Conservation (phyloP, 2,113 vertebrate species). For the Alethe diademata region DNA sequence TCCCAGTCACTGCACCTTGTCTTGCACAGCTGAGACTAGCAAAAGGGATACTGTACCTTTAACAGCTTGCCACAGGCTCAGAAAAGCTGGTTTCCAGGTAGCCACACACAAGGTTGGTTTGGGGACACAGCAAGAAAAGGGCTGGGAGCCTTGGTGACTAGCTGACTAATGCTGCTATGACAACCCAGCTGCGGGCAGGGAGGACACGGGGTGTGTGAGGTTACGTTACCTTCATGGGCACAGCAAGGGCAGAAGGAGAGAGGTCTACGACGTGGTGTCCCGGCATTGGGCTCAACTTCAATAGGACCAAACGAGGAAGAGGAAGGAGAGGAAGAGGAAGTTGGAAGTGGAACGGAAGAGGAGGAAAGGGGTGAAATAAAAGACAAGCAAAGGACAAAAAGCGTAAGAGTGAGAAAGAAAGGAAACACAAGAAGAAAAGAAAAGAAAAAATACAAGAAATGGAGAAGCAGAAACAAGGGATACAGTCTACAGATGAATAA, state of each 20-base stretch:
- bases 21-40: constrained; percentile 21
- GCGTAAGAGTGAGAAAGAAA: constrained; percentile 73
- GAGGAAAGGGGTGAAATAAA: constrained; percentile 72
- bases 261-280: constrained; percentile 95
- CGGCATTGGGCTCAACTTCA: constrained; percentile 97
- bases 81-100: constrained; percentile 40
- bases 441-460: constrained; percentile 74
- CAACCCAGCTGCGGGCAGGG: constrained; percentile 72
- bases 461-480: constrained; percentile 77
- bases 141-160: background rate
- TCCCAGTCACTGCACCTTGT: background rate
- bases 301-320: constrained; percentile 75
- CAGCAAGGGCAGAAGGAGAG: constrained; percentile 99
- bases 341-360: constrained; percentile 72
- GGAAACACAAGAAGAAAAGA: constrained; percentile 69
- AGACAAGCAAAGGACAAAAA: constrained; percentile 80
- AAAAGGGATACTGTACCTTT: constrained; percentile 75
- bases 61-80: constrained; percentile 53
- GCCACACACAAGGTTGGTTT: background rate
- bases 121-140: constrained; percentile 33
- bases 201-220: constrained; percentile 43
- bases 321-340: constrained; percentile 66
- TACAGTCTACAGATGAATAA: constrained; percentile 72
- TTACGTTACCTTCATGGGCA: constrained; percentile 98
- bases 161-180: constrained; percentile 54